These are phyloP conservation scores for Monopterus albus DNA, from an alignment of 2,113 vertebrate genomes.

Conservation along the genomic window DNA sequence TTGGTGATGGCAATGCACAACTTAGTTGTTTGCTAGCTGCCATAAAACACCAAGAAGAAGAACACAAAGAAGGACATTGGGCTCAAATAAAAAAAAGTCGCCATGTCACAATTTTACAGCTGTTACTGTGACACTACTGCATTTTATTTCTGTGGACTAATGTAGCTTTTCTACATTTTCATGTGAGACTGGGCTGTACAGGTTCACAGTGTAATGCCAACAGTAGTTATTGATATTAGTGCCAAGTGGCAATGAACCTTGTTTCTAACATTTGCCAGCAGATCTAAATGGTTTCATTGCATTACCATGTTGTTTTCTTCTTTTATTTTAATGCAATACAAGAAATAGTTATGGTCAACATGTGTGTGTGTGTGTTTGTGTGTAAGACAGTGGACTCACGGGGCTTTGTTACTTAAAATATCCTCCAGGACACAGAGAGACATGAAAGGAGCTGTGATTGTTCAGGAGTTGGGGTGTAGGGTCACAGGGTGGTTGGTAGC, in stretches of 20 bases:
- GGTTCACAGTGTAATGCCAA: constrained; percentile 17
- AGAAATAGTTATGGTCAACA: neutral
- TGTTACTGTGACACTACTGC: no score
- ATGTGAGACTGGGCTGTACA: no score
- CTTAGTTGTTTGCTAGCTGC: no score
- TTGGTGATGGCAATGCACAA: no score
- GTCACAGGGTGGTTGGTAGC: constrained; percentile 43
- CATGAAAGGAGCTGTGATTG: constrained; percentile 53
- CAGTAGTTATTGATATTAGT: constrained; percentile 41
- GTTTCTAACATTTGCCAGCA: constrained; percentile 19
- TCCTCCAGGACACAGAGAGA: constrained; percentile 42
- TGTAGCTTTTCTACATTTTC: no score
- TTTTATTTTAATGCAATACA: constrained; percentile 6
- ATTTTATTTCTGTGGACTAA: no score
- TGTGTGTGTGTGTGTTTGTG: constrained; percentile 1
- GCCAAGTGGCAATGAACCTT: constrained; percentile 58
- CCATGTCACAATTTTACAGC: no score
- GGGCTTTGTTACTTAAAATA: constrained; percentile 78
- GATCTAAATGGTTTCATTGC: constrained; percentile 55
- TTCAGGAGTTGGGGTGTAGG: constrained; percentile 23
- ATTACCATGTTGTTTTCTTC: neutral
- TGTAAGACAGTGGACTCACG: constrained; percentile 49
- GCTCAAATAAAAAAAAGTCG: no score
- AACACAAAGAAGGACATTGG: no score
- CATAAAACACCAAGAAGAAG: no score